These are phyloP conservation scores for Chromoteleia sp. DNA, from an alignment of 2,888 invertebrate genomes.

Conservation along the genomic window DNA sequence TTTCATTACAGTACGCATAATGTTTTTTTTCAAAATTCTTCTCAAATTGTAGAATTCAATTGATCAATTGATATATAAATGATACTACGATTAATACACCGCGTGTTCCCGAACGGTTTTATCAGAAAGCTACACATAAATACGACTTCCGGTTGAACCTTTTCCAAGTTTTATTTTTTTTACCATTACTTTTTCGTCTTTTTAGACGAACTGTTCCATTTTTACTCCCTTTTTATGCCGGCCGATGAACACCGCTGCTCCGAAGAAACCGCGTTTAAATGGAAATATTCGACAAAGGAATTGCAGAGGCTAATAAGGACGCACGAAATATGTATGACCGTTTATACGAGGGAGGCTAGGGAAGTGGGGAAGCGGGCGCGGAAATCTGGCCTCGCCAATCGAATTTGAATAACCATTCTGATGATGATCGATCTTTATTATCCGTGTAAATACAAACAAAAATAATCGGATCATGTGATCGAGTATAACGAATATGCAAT, in stretches of 20 bases:
- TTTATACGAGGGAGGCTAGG: slow-evolving; percentile 7
- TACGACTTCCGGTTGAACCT: background rate
- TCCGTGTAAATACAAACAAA: slow-evolving; percentile 20
- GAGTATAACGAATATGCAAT: background rate
- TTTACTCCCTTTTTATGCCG: slow-evolving; percentile 11
- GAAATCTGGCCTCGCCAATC: slow-evolving; percentile 3
- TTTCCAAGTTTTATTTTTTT: slow-evolving; percentile 1
- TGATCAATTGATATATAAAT: too few species aligned
- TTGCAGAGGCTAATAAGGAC: slow-evolving; percentile 37
- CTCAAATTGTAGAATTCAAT: too few species aligned
- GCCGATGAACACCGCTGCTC: slow-evolving; percentile 7
- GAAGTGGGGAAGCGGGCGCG: slow-evolving; percentile 14
- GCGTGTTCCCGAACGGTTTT: too few species aligned
- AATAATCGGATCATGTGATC: slow-evolving; percentile 12
- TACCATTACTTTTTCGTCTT: slow-evolving; percentile 17
- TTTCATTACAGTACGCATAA: too few species aligned
- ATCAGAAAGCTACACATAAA: too few species aligned
- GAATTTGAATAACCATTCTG: slow-evolving; percentile 25
- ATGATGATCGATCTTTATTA: slow-evolving; percentile 35
- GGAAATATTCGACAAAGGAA: slow-evolving; percentile 45
- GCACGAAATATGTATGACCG: slow-evolving; percentile 25
- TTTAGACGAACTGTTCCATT: slow-evolving; percentile 13
- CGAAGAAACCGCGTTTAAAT: slow-evolving; percentile 38
- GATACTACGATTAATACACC: too few species aligned
- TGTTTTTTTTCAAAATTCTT: too few species aligned